A percentile compares a stretch with the other conserved stretches of the same genome.
Evolutionary conservation across 2,888 invertebrate genomes (phyloP).

Genomic region (Parelbella ahira): DNA sequence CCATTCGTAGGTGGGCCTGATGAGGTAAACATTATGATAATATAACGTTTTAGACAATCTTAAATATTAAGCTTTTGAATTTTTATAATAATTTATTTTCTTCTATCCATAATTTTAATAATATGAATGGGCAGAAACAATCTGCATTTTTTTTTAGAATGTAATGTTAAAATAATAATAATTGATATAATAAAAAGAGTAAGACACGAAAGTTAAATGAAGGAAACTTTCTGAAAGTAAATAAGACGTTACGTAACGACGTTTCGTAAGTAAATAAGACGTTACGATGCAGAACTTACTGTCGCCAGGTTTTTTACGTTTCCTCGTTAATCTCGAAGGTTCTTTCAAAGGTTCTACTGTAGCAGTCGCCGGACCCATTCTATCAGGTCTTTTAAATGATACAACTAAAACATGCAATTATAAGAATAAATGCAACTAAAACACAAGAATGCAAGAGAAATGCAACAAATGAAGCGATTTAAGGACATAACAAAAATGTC

Average conservation of each 20-base stretch:
- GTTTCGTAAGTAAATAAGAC: no score
- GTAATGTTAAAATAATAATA: no score
- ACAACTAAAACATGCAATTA: conserved; percentile 83
- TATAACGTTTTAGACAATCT: no score
- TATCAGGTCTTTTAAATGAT: conserved; percentile 89
- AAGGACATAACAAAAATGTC: conserved; percentile 17
- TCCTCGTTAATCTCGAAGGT: conserved; percentile 74
- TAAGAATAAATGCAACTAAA: conserved; percentile 37
- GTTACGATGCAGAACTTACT: conserved; percentile 53
- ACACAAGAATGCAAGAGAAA: conserved; percentile 24
- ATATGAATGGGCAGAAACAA: no score
- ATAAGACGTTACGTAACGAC: no score
- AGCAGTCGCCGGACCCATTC: conserved; percentile 49
- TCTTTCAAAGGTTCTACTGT: conserved; percentile 50
- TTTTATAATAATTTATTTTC: no score
- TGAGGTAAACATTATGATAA: background rate
- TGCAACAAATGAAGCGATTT: conserved; percentile 31
- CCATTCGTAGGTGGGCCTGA: conserved; percentile 79
- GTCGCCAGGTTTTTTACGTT: conserved; percentile 87
- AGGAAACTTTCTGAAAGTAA: no score
- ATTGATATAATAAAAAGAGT: no score
- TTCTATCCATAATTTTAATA: no score
- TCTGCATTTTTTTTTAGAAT: no score
- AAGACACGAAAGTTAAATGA: no score
- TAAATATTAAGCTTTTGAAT: no score